Evolutionary conservation across 2,113 vertebrate genomes (phyloP).

Genomic region (Fukomys damarensis): DNA sequence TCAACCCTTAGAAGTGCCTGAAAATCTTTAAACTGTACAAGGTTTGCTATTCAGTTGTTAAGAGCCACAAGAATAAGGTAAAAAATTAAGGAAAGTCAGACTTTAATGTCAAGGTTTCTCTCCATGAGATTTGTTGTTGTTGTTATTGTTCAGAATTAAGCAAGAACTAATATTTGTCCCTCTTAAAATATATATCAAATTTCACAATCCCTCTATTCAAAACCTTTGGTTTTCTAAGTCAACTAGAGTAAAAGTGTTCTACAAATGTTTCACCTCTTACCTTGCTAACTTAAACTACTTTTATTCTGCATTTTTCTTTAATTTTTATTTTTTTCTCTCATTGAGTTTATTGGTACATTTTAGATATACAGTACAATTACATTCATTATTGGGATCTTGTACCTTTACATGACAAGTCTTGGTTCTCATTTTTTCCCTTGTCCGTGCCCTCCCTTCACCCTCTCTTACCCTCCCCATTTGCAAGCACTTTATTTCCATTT

Average conservation of each 20-base stretch:
- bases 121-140: neutral
- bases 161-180: neutral
- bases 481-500: too few species aligned
- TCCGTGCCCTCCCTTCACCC: too few species aligned
- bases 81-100: neutral
- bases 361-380: too few species aligned
- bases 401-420: too few species aligned
- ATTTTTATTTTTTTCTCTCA: too few species aligned
- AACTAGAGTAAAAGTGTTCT: neutral
- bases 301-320: neutral
- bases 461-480: too few species aligned
- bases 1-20: neutral
- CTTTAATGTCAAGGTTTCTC: neutral
- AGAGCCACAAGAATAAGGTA: neutral
- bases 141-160: neutral
- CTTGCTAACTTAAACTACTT: neutral
- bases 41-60: neutral
- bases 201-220: neutral
- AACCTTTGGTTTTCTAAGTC: neutral
- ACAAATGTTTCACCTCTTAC: neutral
- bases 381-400: too few species aligned
- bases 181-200: neutral
- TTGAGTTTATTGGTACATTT: too few species aligned
- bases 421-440: too few species aligned
- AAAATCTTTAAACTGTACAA: neutral